Percentiles rank a stretch among this genome's conserved stretches.
Evolutionary conservation across 1,140 invertebrate genomes (phyloP).

Genomic region (Drosophila leontia): DNA sequence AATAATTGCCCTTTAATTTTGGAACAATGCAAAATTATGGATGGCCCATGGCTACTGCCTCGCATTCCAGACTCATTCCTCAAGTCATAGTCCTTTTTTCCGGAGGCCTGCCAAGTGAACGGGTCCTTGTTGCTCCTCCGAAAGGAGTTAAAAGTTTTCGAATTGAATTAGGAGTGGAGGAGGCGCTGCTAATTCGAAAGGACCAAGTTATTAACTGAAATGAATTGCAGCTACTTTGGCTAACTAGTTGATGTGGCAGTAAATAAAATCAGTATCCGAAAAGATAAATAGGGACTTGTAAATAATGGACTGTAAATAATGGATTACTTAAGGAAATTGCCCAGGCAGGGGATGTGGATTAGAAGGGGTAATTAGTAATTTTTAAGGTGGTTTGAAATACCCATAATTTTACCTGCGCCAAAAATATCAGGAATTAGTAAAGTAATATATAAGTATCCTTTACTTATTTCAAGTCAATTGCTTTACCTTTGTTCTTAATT

Average conservation of each 20-base stretch:
- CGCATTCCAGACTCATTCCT: constrained; percentile 34
- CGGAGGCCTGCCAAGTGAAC: constrained; percentile 24
- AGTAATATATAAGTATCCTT: too few relatives aligned
- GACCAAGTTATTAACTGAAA: constrained; percentile 44
- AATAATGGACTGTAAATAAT: constrained; percentile 2
- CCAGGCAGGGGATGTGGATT: neutral
- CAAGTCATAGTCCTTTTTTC: constrained; percentile 2
- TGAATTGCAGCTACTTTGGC: constrained; percentile 26
- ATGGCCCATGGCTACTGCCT: constrained; percentile 46
- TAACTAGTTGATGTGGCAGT: constrained; percentile 16
- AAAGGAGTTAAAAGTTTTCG: constrained; percentile 20
- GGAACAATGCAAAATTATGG: constrained; percentile 74
- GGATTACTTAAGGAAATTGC: neutral
- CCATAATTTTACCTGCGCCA: too few relatives aligned
- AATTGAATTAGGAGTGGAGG: constrained; percentile 17
- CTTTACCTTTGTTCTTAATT: neutral
- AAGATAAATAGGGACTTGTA: constrained; percentile 16
- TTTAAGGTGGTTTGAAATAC: neutral
- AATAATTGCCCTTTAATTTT: constrained; percentile 76
- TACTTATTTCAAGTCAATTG: neutral
- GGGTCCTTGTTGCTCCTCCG: constrained; percentile 10
- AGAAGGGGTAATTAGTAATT: neutral
- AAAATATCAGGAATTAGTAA: neutral
- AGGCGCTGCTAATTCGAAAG: neutral
- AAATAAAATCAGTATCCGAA: constrained; percentile 27